These are phyloP conservation scores for Cylas formicarius DNA, from an alignment of 1,140 invertebrate genomes.

Conservation along the genomic window DNA sequence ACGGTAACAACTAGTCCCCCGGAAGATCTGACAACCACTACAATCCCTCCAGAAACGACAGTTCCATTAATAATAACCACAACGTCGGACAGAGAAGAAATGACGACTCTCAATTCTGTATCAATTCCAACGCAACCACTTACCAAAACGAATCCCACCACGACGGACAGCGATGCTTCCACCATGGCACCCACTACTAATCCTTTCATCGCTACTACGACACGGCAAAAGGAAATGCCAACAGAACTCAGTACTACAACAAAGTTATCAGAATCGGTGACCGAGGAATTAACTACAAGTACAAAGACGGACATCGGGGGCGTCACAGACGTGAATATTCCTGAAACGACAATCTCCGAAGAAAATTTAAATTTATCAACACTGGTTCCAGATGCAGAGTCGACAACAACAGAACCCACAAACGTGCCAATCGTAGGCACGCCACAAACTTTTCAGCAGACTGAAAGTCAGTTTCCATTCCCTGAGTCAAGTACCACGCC, in stretches of 20 bases:
- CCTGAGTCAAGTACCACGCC: no score
- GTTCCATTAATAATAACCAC: neutral
- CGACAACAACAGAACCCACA: no score
- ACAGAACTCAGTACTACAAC: conserved; percentile 10
- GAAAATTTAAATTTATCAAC: no score
- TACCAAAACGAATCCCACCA: conserved; percentile 11
- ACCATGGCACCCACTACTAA: conserved; percentile 32
- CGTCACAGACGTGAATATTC: no score
- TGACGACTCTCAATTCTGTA: neutral
- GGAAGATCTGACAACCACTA: conserved; percentile 12
- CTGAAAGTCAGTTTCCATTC: no score
- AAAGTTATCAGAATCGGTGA: conserved; percentile 1
- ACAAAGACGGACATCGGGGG: no score
- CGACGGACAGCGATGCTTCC: conserved; percentile 14
- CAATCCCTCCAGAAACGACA: conserved; percentile 21
- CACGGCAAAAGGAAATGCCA: no score
- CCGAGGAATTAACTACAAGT: neutral
- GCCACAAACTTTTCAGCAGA: no score
- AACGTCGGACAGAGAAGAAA: neutral
- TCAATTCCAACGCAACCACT: conserved; percentile 3
- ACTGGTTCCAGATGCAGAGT: no score
- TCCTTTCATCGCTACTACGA: no score
- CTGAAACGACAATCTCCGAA: no score
- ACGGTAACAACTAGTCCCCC: conserved; percentile 23
- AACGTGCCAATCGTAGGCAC: no score